Percentiles rank a stretch among this genome's conserved stretches.
Evolutionary conservation across 2,113 vertebrate genomes (phyloP).

Genomic region (Cottus gobio): DNA sequence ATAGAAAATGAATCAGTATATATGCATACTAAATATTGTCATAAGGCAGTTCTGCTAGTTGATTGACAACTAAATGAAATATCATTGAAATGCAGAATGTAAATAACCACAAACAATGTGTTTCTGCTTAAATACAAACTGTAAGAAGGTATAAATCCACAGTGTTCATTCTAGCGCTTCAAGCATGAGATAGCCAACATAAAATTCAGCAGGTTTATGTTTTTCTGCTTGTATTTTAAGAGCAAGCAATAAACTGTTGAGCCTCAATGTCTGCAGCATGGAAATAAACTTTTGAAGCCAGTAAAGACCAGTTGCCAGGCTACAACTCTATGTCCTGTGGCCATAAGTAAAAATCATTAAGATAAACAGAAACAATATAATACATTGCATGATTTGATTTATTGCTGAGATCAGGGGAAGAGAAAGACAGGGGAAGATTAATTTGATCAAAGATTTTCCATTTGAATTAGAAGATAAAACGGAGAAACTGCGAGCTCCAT

Average conservation of each 20-base stretch:
- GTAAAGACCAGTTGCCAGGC: neutral
- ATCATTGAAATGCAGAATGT: neutral
- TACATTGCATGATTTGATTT: neutral
- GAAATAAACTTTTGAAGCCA: neutral
- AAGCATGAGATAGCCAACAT: neutral
- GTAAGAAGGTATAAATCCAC: neutral
- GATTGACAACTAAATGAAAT: neutral
- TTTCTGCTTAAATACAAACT: neutral
- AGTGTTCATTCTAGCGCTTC: neutral
- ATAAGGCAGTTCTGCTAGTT: neutral
- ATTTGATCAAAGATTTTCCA: neutral
- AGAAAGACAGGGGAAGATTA: neutral
- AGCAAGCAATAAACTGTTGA: neutral
- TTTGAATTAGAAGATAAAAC: conserved; percentile 29
- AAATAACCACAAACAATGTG: neutral
- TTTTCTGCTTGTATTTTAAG: neutral
- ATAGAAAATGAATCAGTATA: neutral
- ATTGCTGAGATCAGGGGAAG: conserved; percentile 1
- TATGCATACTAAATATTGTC: neutral
- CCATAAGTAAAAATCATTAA: neutral
- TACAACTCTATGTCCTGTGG: neutral
- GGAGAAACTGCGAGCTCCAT: too few relatives aligned
- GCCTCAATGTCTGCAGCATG: neutral
- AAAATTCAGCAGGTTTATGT: conserved; percentile 6
- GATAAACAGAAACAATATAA: neutral